Evolutionary conservation across 2,888 invertebrate genomes (phyloP).

Genomic region (Cosmorhoe ocellata): DNA sequence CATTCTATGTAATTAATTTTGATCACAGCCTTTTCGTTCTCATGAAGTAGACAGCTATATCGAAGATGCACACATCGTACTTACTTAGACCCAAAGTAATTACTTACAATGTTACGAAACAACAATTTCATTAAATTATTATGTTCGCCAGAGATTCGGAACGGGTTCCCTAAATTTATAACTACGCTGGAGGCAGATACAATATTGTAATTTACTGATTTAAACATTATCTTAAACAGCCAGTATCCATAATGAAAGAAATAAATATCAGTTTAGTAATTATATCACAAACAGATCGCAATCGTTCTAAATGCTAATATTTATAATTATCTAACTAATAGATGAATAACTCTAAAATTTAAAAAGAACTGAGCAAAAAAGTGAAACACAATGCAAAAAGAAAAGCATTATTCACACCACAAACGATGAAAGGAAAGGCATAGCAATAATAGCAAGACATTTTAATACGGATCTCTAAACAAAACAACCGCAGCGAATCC

Average conservation of each 20-base stretch:
- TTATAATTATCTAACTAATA: constrained; percentile 3
- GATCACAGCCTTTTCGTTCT: constrained; percentile 12
- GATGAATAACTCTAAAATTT: constrained; percentile 13
- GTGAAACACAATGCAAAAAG: constrained; percentile 17
- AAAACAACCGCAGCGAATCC: constrained; percentile 24
- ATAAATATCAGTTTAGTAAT: background rate
- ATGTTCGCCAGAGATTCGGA: constrained; percentile 37
- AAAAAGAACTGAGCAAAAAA: constrained; percentile 11
- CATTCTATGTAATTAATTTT: constrained; percentile 16
- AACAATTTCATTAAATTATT: constrained; percentile 56
- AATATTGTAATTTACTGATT: constrained; percentile 19
- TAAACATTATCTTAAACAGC: constrained; percentile 1
- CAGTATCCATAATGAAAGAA: constrained; percentile 3
- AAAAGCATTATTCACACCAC: constrained; percentile 21
- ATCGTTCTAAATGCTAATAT: constrained; percentile 16
- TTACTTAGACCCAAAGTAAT: constrained; percentile 11
- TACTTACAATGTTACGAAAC: constrained; percentile 46
- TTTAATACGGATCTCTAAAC: constrained; percentile 21
- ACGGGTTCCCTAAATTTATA: constrained; percentile 46
- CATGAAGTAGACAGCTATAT: constrained; percentile 18
- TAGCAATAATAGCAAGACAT: constrained; percentile 12
- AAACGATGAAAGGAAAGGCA: constrained; percentile 14
- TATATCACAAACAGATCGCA: constrained; percentile 9
- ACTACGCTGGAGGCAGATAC: constrained; percentile 44
- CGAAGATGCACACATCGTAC: constrained; percentile 7